Evolutionary conservation across 1,140 invertebrate genomes (phyloP), one percentile per base, ranked within the genome.

Genomic region (Calosoma granatense): DNA sequence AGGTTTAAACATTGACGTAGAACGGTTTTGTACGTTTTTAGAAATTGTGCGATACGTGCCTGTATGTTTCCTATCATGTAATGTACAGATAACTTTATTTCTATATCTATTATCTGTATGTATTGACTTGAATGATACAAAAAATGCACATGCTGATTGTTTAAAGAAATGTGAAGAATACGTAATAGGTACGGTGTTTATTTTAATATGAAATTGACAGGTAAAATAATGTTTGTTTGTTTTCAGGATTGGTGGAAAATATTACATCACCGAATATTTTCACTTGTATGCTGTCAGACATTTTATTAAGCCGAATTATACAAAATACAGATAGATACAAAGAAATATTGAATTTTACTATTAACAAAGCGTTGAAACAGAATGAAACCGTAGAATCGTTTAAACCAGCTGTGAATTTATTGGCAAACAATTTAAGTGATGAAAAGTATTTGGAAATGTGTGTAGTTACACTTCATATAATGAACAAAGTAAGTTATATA

Each of bases 21-120:
- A 57, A 1, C 61, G 64, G 54, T n/a, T 63, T 11, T 36, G 53
- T 15, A 14, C 4, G 2, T 56, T 62, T 41, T 39, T 65, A 2
- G 47, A 54, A n/a, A 41, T 56, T 20, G 26, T 66, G 14, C 61
- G 41, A 56, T 56, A 55, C 20, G 51, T 66, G 23, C 62, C 63
- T 6, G 20, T 65, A 15, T 56, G 63, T 39, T 65, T 54, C 53
- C 59, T 60, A 39, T 39, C 54, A 15, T 41, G 56, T 26, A 55
- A 56, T 9, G 36, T 60, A 9, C 62, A 65, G 53, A 63, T 61
- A 51, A 22, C 60, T 11, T 39, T 60, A 36, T 52, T 67, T 11
- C 36, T 65, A 52, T 62, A 62, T 51, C 56, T 67, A 19, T 60
- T 62, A 36, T 51, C 62, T 20, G 57, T 67, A 15, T 55, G 57